phyloP scores from a whole-genome alignment of 2,888 invertebrate species.

The Vesta saturnalis region DNA sequence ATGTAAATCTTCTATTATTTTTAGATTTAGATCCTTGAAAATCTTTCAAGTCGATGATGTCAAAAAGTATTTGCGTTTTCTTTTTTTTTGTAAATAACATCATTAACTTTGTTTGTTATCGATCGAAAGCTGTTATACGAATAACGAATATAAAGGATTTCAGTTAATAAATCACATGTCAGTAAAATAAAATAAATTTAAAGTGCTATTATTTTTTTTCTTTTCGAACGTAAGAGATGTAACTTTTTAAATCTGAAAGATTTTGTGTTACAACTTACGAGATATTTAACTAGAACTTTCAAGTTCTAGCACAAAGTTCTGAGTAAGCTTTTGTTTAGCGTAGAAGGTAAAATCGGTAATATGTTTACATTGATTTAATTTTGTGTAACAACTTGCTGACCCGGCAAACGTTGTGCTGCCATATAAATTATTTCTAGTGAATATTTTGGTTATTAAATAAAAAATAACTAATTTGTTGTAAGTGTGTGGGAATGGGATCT shows the following conservation, averaged over 20 bases:
- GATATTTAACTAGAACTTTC: not conserved
- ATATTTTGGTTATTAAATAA: no score
- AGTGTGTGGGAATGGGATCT: no score
- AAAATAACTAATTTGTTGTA: no score
- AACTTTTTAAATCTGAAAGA: not conserved
- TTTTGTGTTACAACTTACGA: not conserved
- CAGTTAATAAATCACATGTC: constrained; percentile 34
- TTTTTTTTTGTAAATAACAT: constrained; percentile 37
- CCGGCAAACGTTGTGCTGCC: no score
- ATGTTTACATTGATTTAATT: no score
- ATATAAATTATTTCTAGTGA: no score
- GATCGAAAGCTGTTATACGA: constrained; percentile 37
- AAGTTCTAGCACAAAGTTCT: no score
- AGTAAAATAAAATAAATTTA: constrained; percentile 31
- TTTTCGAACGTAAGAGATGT: not conserved
- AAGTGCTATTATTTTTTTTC: not conserved
- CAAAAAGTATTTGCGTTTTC: constrained; percentile 26
- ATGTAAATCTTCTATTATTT: constrained; percentile 34
- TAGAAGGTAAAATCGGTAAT: no score
- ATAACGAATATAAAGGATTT: constrained; percentile 37
- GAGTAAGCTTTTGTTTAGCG: no score
- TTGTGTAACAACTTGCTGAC: no score
- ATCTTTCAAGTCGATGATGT: constrained; percentile 18
- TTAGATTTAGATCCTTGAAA: constrained; percentile 35
- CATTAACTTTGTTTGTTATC: constrained; percentile 38